Evolutionary conservation across 2,888 invertebrate species (phyloP).

Genomic region (Luperina testacea): DNA sequence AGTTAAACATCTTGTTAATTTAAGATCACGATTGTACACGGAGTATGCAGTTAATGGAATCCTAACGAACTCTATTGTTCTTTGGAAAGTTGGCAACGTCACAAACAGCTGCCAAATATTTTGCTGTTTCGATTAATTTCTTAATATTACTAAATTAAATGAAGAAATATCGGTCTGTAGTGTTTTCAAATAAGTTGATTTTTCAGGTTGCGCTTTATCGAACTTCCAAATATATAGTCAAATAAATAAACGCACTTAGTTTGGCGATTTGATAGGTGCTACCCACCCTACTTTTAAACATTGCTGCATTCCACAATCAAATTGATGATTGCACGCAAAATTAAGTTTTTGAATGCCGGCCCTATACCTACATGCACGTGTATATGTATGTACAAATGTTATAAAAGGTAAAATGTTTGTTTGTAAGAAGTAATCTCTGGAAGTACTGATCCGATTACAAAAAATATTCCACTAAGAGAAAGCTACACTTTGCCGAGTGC

Average conservation of each 20-base stretch:
- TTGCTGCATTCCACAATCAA: background rate
- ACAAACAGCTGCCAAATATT: background rate
- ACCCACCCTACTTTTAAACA: background rate
- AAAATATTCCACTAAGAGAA: background rate
- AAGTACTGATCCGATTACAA: background rate
- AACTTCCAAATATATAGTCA: background rate
- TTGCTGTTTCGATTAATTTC: background rate
- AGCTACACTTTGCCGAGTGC: background rate
- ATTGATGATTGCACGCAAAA: background rate
- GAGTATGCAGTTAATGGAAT: conserved; percentile 26
- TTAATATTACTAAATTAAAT: background rate
- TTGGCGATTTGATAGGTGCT: too few species aligned
- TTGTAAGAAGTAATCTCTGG: background rate
- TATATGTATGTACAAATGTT: background rate
- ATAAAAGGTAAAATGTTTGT: background rate
- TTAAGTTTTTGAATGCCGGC: background rate
- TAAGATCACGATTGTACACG: conserved; percentile 43
- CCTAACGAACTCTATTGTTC: background rate
- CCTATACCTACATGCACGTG: background rate
- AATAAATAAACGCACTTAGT: too few species aligned
- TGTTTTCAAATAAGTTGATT: background rate
- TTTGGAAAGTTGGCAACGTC: background rate
- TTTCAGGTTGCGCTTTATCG: background rate
- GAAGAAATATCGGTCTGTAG: background rate
- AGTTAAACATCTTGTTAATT: conserved; percentile 49